A percentile compares a stretch with the other conserved stretches of the same genome.
These are phyloP conservation scores for Oreortyx pictus DNA, from an alignment of 2,797 vertebrate genomes.

Conservation along the genomic window DNA sequence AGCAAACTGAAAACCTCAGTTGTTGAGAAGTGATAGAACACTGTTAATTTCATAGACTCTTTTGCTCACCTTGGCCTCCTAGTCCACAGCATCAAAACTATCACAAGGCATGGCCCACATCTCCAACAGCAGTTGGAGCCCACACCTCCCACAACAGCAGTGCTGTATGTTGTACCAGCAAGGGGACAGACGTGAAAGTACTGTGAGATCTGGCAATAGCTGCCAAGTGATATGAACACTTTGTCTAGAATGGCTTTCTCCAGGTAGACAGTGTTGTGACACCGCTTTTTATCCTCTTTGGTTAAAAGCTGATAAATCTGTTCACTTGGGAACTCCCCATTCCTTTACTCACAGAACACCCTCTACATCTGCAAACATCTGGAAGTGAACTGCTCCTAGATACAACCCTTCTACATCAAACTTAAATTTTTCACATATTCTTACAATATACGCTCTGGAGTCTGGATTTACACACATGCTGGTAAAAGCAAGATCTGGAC, in stretches of 20 bases:
- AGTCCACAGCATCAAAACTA: constrained; percentile 9
- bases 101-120: neutral
- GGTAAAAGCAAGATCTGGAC: neutral
- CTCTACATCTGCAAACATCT: neutral
- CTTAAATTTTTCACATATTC: neutral
- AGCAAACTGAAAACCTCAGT: neutral
- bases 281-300: neutral
- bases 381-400: neutral
- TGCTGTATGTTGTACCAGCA: neutral
- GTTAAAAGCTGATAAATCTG: neutral
- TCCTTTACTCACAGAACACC: neutral
- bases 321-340: neutral
- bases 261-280: neutral
- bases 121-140: neutral
- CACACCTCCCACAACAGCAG: neutral
- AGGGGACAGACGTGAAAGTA: neutral
- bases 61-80: neutral
- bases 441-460: neutral
- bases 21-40: neutral
- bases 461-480: neutral
- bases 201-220: neutral
- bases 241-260: neutral
- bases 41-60: neutral
- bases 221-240: neutral
- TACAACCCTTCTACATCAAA: neutral